These are phyloP conservation scores for Apodemia hepburni DNA, from an alignment of 2,888 invertebrate genomes.

Conservation along the genomic window DNA sequence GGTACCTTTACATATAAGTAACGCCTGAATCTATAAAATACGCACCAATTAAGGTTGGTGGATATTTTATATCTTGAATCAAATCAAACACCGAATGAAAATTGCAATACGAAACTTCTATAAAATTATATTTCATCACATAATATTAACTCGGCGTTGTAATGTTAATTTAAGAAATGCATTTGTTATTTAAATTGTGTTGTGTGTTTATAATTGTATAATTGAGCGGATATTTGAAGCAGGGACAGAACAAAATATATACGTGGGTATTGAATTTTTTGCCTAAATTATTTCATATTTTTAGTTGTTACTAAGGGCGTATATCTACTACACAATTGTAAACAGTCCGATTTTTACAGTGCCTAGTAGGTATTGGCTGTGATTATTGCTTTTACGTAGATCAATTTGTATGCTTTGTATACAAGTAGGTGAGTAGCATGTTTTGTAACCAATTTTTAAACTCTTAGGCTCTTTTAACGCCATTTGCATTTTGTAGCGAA, in stretches of 20 bases:
- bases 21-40: too few relatives aligned
- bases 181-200: constrained; percentile 5
- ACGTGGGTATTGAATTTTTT: not conserved
- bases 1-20: too few relatives aligned
- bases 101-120: not conserved
- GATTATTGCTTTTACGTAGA: not conserved
- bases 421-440: not conserved
- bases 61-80: too few relatives aligned
- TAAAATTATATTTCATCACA: not conserved
- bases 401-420: not conserved
- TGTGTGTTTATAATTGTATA: not conserved
- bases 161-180: constrained; percentile 5
- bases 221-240: not conserved
- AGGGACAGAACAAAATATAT: constrained; percentile 3
- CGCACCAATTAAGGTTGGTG: too few relatives aligned
- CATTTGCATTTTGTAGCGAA: too few relatives aligned
- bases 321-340: not conserved
- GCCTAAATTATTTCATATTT: constrained; percentile 1
- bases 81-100: not conserved
- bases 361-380: not conserved
- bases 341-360: not conserved
- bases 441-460: too few relatives aligned
- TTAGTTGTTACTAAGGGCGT: not conserved
- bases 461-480: too few relatives aligned
- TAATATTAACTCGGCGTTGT: not conserved